Percentiles rank a stretch among this genome's conserved stretches.
Conservation (phyloP, 1,140 invertebrate genomes). For the Hyphantria cunea region DNA sequence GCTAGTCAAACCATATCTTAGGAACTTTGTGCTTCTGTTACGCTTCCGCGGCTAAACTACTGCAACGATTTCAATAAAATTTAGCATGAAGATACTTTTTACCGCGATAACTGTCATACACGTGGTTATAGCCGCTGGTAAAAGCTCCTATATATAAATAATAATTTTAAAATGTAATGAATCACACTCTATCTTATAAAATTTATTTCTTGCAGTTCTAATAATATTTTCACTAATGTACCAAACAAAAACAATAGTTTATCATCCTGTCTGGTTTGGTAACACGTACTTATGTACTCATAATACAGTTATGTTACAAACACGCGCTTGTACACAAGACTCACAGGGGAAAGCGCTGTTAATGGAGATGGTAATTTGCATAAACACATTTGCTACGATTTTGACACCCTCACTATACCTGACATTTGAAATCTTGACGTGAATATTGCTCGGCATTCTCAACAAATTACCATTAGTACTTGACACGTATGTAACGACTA, state of each 20-base stretch:
- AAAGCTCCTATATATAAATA: too few relatives aligned
- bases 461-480: constrained; percentile 38
- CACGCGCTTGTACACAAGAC: constrained; percentile 42
- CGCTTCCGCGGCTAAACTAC: too few relatives aligned
- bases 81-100: too few relatives aligned
- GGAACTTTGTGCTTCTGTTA: too few relatives aligned
- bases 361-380: constrained; percentile 76
- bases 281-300: neutral
- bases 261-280: constrained; percentile 6
- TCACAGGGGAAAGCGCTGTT: constrained; percentile 58
- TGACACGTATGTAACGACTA: constrained; percentile 39
- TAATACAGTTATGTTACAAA: constrained; percentile 55
- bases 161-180: too few relatives aligned
- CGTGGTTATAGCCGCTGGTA: too few relatives aligned
- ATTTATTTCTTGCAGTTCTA: too few relatives aligned
- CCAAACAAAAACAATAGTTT: constrained; percentile 6
- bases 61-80: too few relatives aligned
- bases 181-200: too few relatives aligned
- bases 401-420: constrained; percentile 70
- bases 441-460: constrained; percentile 51
- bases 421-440: constrained; percentile 71
- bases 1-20: too few relatives aligned
- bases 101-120: too few relatives aligned
- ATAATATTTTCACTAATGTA: too few relatives aligned
- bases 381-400: constrained; percentile 78